These are phyloP conservation scores for Neoscelio sp. DNA, from an alignment of 2,888 invertebrate species.

Conservation along the genomic window DNA sequence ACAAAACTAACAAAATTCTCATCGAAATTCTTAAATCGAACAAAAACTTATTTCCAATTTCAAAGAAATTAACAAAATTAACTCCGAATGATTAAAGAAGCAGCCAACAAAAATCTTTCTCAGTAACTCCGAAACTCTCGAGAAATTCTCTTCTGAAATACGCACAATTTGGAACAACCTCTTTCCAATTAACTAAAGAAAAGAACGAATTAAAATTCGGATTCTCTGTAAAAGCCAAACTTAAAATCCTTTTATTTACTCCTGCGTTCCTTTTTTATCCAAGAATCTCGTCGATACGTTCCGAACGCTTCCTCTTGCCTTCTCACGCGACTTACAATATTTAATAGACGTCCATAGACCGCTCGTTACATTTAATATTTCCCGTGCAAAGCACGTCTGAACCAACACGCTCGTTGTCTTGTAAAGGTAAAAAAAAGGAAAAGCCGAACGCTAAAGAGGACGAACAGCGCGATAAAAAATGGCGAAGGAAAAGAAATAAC, in stretches of 20 bases:
- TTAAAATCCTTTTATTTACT: conserved; percentile 4
- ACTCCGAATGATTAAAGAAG: too few relatives aligned
- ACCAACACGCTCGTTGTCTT: conserved; percentile 36
- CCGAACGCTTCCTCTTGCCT: conserved; percentile 33
- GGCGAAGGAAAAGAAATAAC: conserved; percentile 37
- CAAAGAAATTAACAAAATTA: too few relatives aligned
- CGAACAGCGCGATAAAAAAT: not conserved
- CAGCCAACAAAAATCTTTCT: too few relatives aligned
- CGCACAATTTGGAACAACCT: too few relatives aligned
- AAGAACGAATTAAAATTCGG: too few relatives aligned
- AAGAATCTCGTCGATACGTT: conserved; percentile 34
- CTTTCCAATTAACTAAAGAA: too few relatives aligned
- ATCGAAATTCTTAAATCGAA: too few relatives aligned
- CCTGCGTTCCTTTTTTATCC: conserved; percentile 17
- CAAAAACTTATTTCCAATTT: too few relatives aligned
- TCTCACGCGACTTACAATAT: conserved; percentile 55
- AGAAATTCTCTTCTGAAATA: too few relatives aligned
- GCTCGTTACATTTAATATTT: conserved; percentile 46
- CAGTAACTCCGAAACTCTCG: too few relatives aligned
- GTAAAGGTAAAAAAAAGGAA: conserved; percentile 44
- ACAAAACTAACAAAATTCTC: not conserved
- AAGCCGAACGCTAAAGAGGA: too few relatives aligned
- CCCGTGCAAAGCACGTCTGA: conserved; percentile 52
- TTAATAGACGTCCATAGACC: conserved; percentile 48
- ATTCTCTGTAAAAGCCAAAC: not conserved